phyloP scores from a whole-genome alignment of 2,888 invertebrate genomes.

The Philonicus albiceps region DNA sequence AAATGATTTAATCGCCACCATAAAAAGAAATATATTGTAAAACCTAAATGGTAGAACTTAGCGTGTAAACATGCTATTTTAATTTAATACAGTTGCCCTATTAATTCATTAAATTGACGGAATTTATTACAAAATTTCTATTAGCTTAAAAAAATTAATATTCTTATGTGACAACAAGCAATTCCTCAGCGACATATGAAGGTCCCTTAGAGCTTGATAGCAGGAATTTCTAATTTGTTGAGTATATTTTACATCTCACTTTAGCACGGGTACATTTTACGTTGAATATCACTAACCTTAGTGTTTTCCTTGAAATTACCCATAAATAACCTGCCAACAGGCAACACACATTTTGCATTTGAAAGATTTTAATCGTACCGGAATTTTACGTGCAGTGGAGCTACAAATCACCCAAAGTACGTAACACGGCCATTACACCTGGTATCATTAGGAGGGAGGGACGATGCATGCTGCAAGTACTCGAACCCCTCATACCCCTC shows the following conservation, averaged over 20 bases:
- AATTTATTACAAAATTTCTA: neutral
- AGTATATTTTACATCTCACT: neutral
- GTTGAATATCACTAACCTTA: neutral
- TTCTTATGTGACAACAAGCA: neutral
- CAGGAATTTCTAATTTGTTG: neutral
- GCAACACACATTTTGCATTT: constrained; percentile 22
- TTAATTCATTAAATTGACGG: neutral
- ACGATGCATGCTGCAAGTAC: neutral
- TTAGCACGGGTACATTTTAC: neutral
- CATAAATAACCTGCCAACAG: constrained; percentile 15
- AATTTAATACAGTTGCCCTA: neutral
- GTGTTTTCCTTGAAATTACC: neutral
- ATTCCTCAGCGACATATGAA: neutral
- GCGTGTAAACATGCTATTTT: neutral
- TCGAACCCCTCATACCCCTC: neutral
- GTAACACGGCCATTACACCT: constrained; percentile 1
- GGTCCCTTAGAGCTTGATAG: neutral
- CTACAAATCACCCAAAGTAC: constrained; percentile 1
- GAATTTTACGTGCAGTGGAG: neutral
- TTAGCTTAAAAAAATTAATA: neutral
- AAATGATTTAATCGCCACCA: too few relatives aligned
- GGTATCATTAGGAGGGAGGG: neutral
- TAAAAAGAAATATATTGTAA: too few relatives aligned
- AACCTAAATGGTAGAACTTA: too few relatives aligned
- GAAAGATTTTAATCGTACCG: neutral